Percentiles rank a stretch among this genome's conserved stretches.
Evolutionary conservation across 2,113 vertebrate genomes (phyloP).

Genomic region (Spea bombifrons): DNA sequence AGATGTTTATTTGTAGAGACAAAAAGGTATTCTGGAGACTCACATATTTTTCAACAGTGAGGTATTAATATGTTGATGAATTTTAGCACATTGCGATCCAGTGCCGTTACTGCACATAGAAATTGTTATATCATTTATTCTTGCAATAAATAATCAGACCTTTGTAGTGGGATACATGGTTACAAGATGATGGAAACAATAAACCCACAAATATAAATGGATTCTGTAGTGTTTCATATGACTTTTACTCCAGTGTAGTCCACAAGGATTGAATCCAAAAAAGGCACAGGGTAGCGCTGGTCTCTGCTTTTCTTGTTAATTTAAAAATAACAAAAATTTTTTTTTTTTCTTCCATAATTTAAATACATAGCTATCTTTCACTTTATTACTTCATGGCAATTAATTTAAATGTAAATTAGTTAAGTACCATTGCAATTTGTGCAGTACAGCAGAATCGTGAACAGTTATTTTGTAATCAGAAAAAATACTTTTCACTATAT

Average conservation of each 20-base stretch:
- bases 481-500: conserved; percentile 70
- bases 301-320: conserved; percentile 65
- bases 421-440: conserved; percentile 79
- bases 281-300: conserved; percentile 77
- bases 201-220: not conserved
- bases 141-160: no score
- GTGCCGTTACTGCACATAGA: no score
- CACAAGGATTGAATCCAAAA: conserved; percentile 54
- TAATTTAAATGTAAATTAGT: conserved; percentile 96
- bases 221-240: not conserved
- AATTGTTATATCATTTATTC: no score
- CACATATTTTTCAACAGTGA: no score
- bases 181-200: no score
- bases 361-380: conserved; percentile 87
- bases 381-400: conserved; percentile 94
- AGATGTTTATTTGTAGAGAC: no score
- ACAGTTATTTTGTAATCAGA: conserved; percentile 66
- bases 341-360: conserved; percentile 66
- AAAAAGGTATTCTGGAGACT: no score
- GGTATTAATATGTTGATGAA: no score
- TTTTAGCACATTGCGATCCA: no score
- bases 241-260: no score
- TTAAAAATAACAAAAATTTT: conserved; percentile 72
- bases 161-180: no score
- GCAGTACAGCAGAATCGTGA: conserved; percentile 84